These are phyloP conservation scores for Platichthys flesus DNA, from an alignment of 2,113 vertebrate genomes.

Conservation along the genomic window DNA sequence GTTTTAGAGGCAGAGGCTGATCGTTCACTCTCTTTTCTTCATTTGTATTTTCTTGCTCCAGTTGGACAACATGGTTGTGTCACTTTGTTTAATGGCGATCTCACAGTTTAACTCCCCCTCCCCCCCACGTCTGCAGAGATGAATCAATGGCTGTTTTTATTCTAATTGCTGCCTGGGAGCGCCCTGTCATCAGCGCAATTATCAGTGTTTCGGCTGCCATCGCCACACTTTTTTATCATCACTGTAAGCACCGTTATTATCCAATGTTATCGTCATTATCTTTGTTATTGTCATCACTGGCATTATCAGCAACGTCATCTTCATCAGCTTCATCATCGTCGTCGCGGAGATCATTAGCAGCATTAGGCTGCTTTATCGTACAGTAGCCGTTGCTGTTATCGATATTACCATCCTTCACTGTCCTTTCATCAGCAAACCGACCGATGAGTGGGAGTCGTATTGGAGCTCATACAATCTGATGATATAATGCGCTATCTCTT, in stretches of 20 bases:
- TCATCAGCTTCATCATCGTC: constrained; percentile 40
- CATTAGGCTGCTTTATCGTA: constrained; percentile 60
- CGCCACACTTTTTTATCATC: constrained; percentile 55
- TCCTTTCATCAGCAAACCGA: constrained; percentile 32
- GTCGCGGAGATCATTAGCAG: constrained; percentile 55
- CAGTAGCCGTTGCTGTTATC: constrained; percentile 51
- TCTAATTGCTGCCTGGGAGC: constrained; percentile 68
- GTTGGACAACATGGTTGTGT: constrained; percentile 75
- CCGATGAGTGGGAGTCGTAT: constrained; percentile 35
- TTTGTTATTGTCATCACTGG: constrained; percentile 45
- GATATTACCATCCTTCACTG: constrained; percentile 52
- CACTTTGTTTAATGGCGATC: constrained; percentile 70
- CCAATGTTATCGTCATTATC: constrained; percentile 59
- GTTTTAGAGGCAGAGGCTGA: constrained; percentile 48
- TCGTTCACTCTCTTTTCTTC: constrained; percentile 51
- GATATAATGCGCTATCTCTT: constrained; percentile 63
- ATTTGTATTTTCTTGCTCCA: constrained; percentile 70
- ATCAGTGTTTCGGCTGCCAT: constrained; percentile 58
- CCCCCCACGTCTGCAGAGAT: constrained; percentile 29
- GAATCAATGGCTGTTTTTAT: constrained; percentile 73
- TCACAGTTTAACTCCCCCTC: constrained; percentile 39
- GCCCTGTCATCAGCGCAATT: constrained; percentile 68
- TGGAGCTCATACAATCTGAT: constrained; percentile 48
- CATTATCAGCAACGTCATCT: constrained; percentile 49
- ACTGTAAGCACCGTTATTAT: constrained; percentile 58